Evolutionary conservation across 2,888 invertebrate genomes (phyloP), one percentile per base, ranked within the genome.

Genomic region (Hylaea fasciaria): DNA sequence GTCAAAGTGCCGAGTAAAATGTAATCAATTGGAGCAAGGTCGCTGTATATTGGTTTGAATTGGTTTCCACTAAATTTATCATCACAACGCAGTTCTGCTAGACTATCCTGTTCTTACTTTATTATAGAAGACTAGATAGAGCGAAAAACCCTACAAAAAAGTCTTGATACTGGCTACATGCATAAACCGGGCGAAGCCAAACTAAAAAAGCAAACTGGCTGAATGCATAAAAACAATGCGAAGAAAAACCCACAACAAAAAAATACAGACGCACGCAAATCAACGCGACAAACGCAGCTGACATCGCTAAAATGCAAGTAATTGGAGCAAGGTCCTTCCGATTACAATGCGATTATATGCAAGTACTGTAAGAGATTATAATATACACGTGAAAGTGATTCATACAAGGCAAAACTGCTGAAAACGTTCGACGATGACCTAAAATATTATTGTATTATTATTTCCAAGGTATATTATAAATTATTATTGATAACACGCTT

Each of bases 261-360:
- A 3, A 17, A 35, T 46, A 57, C 57, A 50, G 50, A 51, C 37
- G 40, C 39, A 14, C 29, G 7, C 13, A 51, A 57, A 40, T 32
- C 4, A n/a, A 51, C 51, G 41, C 32, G 5, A 22, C 22, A 22
- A 47, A 48, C 43, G 47, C 55, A 60, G 58, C 58, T 55, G 58
- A 58, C 54, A 52, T 48, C 35, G 46, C 52, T 37, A 52, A 62
- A 50, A 45, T 11, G 9, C 35, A 14, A 46, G 22, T 22, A 55
- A 62, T 48, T 63, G 55, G 63, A 63, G 44, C 63, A 59, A 63
- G 63, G 63, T 56, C 55, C 12, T 50, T 57, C 56, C 44, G 44
- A 43, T 37, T 40, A 28, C 43, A 48, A 47, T 57, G 52, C 44
- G 44, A 43, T 37, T 40, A 28, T 35, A 48, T 49, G 46, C 54